A percentile compares a stretch with the other conserved stretches of the same genome.
These are phyloP conservation scores for Plebejus argus DNA, from an alignment of 2,888 invertebrate species.

Conservation along the genomic window DNA sequence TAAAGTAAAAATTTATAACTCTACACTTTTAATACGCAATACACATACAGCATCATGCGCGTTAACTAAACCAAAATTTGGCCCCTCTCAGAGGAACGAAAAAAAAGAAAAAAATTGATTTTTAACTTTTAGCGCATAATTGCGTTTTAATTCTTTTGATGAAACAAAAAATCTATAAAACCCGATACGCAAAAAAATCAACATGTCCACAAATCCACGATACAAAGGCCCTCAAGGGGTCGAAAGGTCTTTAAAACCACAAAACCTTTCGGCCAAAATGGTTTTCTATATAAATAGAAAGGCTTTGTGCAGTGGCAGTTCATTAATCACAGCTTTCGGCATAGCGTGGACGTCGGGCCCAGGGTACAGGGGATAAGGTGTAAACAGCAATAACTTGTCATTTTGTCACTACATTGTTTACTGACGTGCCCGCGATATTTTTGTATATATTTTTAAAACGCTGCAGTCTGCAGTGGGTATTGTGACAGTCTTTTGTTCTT, in stretches of 20 bases:
- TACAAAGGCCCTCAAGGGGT: background rate
- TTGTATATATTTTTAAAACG: no score
- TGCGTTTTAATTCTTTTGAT: no score
- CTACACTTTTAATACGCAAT: no score
- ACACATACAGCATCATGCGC: no score
- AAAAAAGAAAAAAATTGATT: no score
- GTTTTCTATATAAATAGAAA: conserved; percentile 15
- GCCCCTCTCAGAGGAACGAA: no score
- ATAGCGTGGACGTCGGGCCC: conserved; percentile 1
- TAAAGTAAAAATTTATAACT: no score
- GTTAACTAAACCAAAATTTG: no score
- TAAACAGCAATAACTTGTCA: conserved; percentile 9
- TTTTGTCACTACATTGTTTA: background rate
- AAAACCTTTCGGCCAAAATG: background rate
- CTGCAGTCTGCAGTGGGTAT: no score
- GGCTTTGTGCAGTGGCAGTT: conserved; percentile 33
- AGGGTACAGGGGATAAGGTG: background rate
- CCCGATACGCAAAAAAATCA: background rate
- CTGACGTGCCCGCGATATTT: background rate
- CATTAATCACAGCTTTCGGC: conserved; percentile 33
- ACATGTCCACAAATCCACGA: background rate
- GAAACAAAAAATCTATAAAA: background rate
- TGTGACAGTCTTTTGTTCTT: no score
- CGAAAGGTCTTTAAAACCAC: background rate
- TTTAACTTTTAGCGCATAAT: no score